Conservation (phyloP, 92 coral and sea anemone species). For the Phymanthus crucifer region DNA sequence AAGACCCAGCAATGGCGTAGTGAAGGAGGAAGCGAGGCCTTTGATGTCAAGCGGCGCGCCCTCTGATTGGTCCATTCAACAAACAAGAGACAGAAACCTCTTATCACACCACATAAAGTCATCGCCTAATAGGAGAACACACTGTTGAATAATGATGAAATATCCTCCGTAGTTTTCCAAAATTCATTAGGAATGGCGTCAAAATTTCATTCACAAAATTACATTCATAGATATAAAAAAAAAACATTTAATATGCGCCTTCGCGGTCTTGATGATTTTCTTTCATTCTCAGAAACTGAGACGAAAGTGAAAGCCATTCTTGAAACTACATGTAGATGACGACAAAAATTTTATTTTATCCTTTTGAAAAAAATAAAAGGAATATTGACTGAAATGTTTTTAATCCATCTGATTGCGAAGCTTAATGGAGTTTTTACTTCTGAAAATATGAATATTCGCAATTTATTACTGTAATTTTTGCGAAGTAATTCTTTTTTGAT, state of each 20-base stretch:
- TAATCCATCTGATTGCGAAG: neutral
- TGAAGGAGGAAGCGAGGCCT: conserved; percentile 30
- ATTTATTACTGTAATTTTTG: neutral
- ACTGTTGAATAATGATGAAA: conserved; percentile 20
- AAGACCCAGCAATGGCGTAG: conserved; percentile 52
- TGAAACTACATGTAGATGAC: too few species aligned
- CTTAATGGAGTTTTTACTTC: neutral
- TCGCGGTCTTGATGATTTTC: neutral
- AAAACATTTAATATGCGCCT: neutral
- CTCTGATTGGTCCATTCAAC: conserved; percentile 41
- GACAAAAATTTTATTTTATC: too few species aligned
- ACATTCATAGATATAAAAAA: conserved; percentile 1
- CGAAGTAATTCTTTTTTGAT: neutral
- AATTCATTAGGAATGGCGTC: neutral
- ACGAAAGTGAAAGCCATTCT: too few species aligned
- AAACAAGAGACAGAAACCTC: conserved; percentile 9
- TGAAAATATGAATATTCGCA: neutral
- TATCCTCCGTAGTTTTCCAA: neutral
- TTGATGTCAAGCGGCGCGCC: conserved; percentile 43
- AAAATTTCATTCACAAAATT: neutral
- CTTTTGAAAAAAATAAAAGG: too few species aligned
- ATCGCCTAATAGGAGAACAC: conserved; percentile 24
- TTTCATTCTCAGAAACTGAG: neutral
- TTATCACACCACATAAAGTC: conserved; percentile 23
- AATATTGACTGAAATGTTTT: neutral